A percentile compares a stretch with the other conserved stretches of the same genome.
phyloP scores from a whole-genome alignment of 2,888 invertebrate species.

The Lepidocyrtinus sp. region DNA sequence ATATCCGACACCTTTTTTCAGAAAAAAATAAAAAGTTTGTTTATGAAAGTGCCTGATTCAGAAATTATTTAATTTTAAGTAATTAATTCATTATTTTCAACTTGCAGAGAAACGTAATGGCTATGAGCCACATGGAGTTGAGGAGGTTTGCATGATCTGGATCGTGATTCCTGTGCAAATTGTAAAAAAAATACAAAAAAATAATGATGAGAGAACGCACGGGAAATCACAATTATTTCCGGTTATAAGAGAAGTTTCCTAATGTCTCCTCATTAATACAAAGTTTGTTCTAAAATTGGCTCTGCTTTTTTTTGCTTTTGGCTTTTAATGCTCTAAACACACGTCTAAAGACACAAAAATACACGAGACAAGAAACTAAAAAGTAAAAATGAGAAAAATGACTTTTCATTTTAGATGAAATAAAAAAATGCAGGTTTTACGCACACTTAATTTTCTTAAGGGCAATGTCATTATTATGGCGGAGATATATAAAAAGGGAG shows the following conservation, averaged over 20 bases:
- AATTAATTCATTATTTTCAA: not conserved
- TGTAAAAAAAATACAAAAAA: constrained; percentile 42
- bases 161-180: constrained; percentile 89
- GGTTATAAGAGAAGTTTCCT: not conserved
- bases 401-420: constrained; percentile 10
- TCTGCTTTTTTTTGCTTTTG: too few species aligned
- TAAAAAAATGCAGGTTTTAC: constrained; percentile 31
- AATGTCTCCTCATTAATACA: constrained; percentile 6
- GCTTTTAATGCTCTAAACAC: not conserved
- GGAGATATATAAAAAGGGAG: constrained; percentile 26
- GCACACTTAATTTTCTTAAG: constrained; percentile 45
- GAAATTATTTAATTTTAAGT: not conserved
- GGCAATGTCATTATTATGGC: constrained; percentile 55
- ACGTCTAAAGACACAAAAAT: constrained; percentile 33
- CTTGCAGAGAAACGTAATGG: constrained; percentile 87
- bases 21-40: not conserved
- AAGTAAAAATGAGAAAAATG: constrained; percentile 20
- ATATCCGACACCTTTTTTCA: constrained; percentile 82
- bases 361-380: constrained; percentile 33
- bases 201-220: constrained; percentile 36
- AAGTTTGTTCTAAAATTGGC: too few species aligned
- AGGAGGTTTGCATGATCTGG: constrained; percentile 98
- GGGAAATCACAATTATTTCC: constrained; percentile 2
- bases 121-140: constrained; percentile 99
- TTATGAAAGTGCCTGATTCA: not conserved